Evolutionary conservation across 2,113 vertebrate genomes (phyloP).

Genomic region (rat (Rattus norvegicus)): DNA sequence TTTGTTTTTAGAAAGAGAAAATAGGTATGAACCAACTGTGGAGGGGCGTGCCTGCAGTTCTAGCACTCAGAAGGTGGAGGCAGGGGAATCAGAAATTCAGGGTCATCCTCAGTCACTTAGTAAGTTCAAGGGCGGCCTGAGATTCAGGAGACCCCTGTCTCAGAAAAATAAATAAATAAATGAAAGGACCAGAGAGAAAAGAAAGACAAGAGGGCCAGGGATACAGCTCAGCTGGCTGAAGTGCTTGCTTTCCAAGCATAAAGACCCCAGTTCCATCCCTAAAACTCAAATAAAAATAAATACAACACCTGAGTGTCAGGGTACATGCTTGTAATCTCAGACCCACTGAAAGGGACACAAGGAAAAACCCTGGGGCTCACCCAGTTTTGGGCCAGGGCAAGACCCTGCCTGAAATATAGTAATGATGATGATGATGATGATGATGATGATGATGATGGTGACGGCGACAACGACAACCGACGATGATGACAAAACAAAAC

Average conservation of each 20-base stretch:
- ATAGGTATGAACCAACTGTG: background rate
- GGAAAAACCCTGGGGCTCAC: background rate
- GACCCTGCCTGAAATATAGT: background rate
- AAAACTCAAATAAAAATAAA: background rate
- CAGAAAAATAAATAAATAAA: background rate
- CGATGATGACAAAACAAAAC: background rate
- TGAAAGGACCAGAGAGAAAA: background rate
- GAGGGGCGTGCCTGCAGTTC: background rate
- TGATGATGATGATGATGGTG: too few relatives aligned
- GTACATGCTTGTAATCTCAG: background rate
- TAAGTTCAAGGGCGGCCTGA: background rate
- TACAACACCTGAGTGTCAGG: background rate
- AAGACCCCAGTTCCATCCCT: background rate
- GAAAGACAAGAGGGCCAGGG: background rate
- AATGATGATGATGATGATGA: background rate
- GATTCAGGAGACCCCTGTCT: background rate
- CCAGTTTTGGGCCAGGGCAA: background rate
- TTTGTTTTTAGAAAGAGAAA: constrained; percentile 53
- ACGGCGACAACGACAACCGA: background rate
- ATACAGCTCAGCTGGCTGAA: background rate
- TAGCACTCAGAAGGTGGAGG: background rate
- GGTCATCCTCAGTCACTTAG: background rate
- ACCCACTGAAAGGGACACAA: background rate
- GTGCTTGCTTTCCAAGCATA: background rate
- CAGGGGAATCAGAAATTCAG: background rate